Base-by-base conservation (phyloP, 2,113 vertebrate species). In the Bos indicus region DNA sequence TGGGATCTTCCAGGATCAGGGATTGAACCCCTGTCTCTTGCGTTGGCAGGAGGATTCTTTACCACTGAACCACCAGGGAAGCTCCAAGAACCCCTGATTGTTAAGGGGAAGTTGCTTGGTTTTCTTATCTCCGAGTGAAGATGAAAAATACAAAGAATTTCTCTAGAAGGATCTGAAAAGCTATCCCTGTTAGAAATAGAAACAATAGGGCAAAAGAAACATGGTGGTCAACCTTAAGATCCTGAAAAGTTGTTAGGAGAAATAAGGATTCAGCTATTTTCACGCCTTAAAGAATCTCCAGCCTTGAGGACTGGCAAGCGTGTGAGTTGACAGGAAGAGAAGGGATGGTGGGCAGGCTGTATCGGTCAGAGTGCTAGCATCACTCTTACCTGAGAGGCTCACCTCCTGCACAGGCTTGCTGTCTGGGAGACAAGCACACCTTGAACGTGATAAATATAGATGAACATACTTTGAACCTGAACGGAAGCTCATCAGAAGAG, bases 401-500 rank as follows among this genome's bases (percentile, higher is more conserved):
- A 82, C 2, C 0, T 86, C 87, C 80, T 95, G 82, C 90, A 28
- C 33, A 56, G 83, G 48, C 74, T 23, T 43, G 30, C 33, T 97
- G 52, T 93, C 71, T 96, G 71, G 33, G n/a, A 96, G 83, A 91
- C 26, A 78, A 87, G 92, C 54, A 56, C 46, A 71, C 57, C 78
- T 88, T 4, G 30, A 94, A 89, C n/a, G 4, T 56, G 84, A 96
- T 94, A 96, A 98, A 97, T 97, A 98, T 86, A 96, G 94, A 96
- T 83, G 60, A 84, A 96, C 46, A 74, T 51, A 86, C 97, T 97
- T 2, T 0, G 95, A 92, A 51, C 67, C 95, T 94, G 92, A 98
- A 89, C 5, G 90, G 95, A 98, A 98, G 90, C 88, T 97, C 96
- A 95, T 98, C 98, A 97, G n/a, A 97, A 95, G 82, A 97, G 94